Evolutionary conservation across 2,797 vertebrate species (phyloP).

Genomic region (Poeciliopsis infans): DNA sequence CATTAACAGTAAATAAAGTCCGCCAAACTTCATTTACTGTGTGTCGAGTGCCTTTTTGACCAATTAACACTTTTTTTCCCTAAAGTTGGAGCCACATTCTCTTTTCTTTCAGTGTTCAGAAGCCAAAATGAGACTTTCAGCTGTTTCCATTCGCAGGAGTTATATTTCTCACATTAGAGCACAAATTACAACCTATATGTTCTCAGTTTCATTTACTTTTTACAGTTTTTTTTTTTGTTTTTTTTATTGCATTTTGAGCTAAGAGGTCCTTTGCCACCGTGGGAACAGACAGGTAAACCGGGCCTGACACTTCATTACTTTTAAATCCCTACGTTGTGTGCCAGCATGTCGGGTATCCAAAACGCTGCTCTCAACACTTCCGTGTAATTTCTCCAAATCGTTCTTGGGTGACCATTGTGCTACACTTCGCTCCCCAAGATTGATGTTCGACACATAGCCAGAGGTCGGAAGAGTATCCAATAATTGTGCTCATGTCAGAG

Average conservation of each 20-base stretch:
- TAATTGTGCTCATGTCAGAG: too few species aligned
- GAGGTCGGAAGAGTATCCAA: too few species aligned
- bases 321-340: background rate
- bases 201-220: background rate
- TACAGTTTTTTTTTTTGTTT: background rate
- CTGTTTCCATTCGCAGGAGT: background rate
- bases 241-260: background rate
- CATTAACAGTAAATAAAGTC: too few species aligned
- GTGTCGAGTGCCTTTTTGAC: too few species aligned
- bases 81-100: too few species aligned
- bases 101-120: background rate
- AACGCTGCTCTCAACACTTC: background rate
- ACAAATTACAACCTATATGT: background rate
- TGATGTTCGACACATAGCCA: background rate
- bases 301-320: background rate
- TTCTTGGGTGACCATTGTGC: background rate
- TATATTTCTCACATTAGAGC: background rate
- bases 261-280: background rate
- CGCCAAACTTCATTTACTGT: too few species aligned
- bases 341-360: background rate
- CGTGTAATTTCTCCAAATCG: background rate
- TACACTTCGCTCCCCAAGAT: background rate
- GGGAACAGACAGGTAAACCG: background rate
- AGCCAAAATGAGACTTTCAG: background rate
- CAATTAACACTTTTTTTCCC: too few species aligned